Conservation (phyloP, 2,113 vertebrate species). For the Pteropus alecto region DNA sequence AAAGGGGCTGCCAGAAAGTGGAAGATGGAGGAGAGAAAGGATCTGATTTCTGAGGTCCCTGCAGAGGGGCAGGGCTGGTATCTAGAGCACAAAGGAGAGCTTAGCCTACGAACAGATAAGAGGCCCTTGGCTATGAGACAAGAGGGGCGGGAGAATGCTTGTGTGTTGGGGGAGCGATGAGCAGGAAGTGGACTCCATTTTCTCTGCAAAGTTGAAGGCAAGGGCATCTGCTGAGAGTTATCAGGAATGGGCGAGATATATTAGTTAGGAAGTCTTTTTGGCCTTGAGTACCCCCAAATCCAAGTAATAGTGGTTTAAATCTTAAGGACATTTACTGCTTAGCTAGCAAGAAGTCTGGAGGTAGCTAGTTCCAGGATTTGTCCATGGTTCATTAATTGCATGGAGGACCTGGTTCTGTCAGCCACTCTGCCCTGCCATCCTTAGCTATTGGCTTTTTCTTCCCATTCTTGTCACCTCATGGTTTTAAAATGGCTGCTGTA, state of each 20-base stretch:
- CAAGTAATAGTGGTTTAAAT: not conserved
- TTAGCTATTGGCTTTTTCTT: not conserved
- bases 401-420: not conserved
- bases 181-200: not conserved
- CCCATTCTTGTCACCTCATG: not conserved
- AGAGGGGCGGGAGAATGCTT: not conserved
- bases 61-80: not conserved
- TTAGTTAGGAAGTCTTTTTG: not conserved
- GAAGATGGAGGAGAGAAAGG: not conserved
- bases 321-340: not conserved
- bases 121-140: not conserved
- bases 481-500: not conserved
- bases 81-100: not conserved
- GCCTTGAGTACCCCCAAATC: not conserved
- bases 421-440: not conserved
- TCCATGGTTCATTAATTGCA: not conserved
- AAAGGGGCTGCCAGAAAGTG: not conserved
- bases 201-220: conserved; percentile 4
- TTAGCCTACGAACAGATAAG: not conserved
- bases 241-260: not conserved
- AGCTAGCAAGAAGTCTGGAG: not conserved
- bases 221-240: not conserved
- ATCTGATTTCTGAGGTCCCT: not conserved
- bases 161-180: not conserved
- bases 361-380: not conserved